A percentile compares a stretch with the other conserved stretches of the same genome.
phyloP scores from a whole-genome alignment of 37 sponge, comb jelly and placozoan species.

The Aphrocallistes beatrix region DNA sequence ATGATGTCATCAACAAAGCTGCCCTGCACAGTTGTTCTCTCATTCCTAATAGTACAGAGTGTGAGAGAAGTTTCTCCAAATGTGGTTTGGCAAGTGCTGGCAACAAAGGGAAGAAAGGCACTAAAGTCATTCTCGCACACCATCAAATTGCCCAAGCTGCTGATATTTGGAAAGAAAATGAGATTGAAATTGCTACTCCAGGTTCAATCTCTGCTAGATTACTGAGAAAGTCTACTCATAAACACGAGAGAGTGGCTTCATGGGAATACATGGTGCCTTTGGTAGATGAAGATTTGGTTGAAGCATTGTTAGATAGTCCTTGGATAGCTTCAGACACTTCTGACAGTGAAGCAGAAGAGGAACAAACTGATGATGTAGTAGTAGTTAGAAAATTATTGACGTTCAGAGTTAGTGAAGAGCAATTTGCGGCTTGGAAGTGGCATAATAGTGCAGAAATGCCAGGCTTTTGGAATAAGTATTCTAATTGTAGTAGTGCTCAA shows the following conservation, averaged over 20 bases:
- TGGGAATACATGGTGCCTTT: background rate
- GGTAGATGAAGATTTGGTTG: background rate
- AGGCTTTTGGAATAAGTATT: background rate
- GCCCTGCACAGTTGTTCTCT: background rate
- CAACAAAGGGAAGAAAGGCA: background rate
- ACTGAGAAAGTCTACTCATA: background rate
- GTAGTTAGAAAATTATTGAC: background rate
- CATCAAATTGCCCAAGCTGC: background rate
- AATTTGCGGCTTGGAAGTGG: background rate
- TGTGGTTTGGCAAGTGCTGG: background rate
- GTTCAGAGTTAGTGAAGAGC: background rate
- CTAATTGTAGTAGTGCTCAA: no score
- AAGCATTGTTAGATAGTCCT: background rate
- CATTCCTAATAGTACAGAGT: background rate
- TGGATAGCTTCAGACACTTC: background rate
- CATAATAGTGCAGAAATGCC: background rate
- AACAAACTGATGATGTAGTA: background rate
- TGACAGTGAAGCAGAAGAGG: background rate
- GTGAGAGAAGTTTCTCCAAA: background rate
- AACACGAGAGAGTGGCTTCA: background rate
- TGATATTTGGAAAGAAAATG: background rate
- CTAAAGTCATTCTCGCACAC: no score
- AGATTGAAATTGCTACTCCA: background rate
- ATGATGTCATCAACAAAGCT: background rate
- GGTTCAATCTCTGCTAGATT: background rate